Percentiles rank a stretch among this genome's conserved stretches.
Conservation (phyloP, 2,797 vertebrate species). For the Gymnothorax reevesii region DNA sequence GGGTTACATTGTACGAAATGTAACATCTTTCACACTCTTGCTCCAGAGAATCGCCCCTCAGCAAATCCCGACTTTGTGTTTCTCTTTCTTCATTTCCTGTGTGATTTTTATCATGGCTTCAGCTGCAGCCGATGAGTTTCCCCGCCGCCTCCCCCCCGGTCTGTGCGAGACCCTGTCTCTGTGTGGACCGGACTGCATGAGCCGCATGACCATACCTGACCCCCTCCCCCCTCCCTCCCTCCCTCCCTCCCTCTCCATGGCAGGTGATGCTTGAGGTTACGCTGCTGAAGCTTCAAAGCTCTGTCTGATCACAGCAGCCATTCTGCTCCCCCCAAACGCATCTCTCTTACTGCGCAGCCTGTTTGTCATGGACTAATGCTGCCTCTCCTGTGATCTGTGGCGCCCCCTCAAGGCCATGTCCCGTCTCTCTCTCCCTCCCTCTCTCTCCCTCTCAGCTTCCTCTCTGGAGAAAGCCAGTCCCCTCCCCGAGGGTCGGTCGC, state of each 20-base stretch:
- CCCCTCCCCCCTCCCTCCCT: no score
- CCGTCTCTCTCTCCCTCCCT: constrained; percentile 44
- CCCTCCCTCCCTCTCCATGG: constrained; percentile 52
- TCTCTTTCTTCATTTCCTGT: constrained; percentile 52
- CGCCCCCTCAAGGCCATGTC: constrained; percentile 52
- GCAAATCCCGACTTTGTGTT: constrained; percentile 56
- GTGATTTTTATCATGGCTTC: constrained; percentile 51
- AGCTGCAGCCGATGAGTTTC: not conserved
- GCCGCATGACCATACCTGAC: constrained; percentile 70
- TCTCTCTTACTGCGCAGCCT: constrained; percentile 42
- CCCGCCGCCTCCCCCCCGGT: not conserved
- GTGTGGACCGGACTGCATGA: not conserved
- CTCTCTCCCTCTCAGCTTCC: constrained; percentile 69
- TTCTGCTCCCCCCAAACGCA: constrained; percentile 55
- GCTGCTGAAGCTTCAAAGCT: constrained; percentile 78
- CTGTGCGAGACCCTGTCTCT: not conserved
- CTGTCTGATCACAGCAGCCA: constrained; percentile 75
- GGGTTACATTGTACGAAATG: constrained; percentile 44
- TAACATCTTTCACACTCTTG: constrained; percentile 87
- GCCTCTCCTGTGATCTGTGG: constrained; percentile 38
- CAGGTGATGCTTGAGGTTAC: constrained; percentile 46
- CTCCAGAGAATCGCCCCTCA: constrained; percentile 64
- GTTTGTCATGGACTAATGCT: constrained; percentile 55
- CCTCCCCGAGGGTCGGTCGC: constrained; percentile 81
- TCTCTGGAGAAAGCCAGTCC: constrained; percentile 91